Percentiles rank a stretch among this genome's conserved stretches.
Conservation (phyloP, 2,797 vertebrate genomes). For the Tenualosa thibaudeaui region DNA sequence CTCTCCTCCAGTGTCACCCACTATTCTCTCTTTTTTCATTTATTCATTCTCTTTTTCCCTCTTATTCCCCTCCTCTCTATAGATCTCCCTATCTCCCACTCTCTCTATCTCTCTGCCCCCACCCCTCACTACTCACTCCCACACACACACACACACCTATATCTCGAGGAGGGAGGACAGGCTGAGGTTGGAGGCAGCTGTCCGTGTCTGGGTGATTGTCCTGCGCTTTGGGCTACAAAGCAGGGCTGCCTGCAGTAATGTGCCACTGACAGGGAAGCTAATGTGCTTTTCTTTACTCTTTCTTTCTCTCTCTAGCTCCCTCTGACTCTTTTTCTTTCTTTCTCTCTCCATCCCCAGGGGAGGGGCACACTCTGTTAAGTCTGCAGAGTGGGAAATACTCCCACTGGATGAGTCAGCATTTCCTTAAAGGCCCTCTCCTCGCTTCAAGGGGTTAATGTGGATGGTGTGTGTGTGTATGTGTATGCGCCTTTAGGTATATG, state of each 20-base stretch:
- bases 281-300: neutral
- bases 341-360: neutral
- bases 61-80: neutral
- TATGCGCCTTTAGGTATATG: neutral
- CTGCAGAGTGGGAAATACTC: constrained; percentile 21
- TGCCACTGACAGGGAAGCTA: neutral
- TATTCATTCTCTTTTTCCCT: neutral
- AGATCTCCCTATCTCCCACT: neutral
- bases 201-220: neutral
- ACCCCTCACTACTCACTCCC: neutral
- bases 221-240: neutral
- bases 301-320: neutral
- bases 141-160: neutral
- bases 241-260: neutral
- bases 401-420: constrained; percentile 32
- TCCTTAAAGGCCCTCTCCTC: neutral
- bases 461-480: neutral
- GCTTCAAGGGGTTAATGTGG: constrained; percentile 30
- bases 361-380: constrained; percentile 26
- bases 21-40: neutral
- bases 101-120: neutral
- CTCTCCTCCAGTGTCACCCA: neutral
- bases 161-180: neutral
- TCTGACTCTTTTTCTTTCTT: neutral
- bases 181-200: constrained; percentile 5